Evolutionary conservation across 2,113 vertebrate genomes (phyloP).

Genomic region (Mustela nigripes): DNA sequence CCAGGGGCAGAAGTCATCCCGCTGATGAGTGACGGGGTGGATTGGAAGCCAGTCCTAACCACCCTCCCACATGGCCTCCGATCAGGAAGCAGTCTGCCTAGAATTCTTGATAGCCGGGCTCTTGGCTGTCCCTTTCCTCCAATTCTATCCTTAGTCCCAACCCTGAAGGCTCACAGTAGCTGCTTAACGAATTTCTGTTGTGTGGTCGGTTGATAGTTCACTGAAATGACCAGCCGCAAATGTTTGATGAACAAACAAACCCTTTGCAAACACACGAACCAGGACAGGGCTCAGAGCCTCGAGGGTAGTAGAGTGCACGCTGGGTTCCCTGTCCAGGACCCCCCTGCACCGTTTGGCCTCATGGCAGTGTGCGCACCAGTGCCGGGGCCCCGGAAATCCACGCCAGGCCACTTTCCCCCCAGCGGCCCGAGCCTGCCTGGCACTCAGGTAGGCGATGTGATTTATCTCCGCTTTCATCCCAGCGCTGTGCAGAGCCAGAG

Average conservation of each 20-base stretch:
- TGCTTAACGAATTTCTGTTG: not conserved
- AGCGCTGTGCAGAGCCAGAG: not conserved
- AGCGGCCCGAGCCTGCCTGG: not conserved
- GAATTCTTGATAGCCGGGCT: not conserved
- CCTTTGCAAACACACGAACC: not conserved
- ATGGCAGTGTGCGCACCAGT: not conserved
- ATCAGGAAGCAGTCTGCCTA: not conserved
- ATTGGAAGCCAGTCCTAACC: not conserved
- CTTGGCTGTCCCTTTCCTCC: accelerated
- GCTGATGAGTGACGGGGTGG: not conserved
- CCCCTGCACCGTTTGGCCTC: not conserved
- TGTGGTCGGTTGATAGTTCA: not conserved
- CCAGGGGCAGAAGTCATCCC: not conserved
- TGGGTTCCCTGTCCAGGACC: not conserved
- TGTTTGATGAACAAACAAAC: not conserved
- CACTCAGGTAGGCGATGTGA: not conserved
- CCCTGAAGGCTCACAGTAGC: not conserved
- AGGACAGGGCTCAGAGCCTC: not conserved
- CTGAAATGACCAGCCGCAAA: not conserved
- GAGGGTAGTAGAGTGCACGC: accelerated
- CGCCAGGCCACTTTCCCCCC: not conserved
- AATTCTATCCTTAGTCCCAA: not conserved
- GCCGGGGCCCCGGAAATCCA: not conserved
- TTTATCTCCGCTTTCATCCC: conserved; percentile 35
- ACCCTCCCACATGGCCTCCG: not conserved